Conservation (phyloP, 30 jellyfish, hydroid and myxozoan species). For the Calvadosia cruxmelitensis region DNA sequence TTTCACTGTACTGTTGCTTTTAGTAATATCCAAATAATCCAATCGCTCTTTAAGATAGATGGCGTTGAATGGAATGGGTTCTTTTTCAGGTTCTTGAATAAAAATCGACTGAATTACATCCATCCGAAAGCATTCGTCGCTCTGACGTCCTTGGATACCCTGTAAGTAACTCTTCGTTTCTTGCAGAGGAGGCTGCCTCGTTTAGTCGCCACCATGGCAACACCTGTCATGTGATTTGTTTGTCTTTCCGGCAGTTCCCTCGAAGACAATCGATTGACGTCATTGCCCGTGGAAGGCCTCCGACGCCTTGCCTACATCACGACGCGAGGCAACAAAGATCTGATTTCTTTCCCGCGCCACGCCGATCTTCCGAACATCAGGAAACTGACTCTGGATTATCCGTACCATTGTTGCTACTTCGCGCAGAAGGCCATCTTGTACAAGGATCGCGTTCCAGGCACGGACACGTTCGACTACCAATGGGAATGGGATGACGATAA, state of each 20-base stretch:
- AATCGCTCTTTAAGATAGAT: too few species aligned
- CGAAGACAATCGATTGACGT: conserved; percentile 30
- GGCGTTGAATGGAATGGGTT: too few species aligned
- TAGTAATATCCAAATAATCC: too few species aligned
- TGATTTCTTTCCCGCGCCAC: conserved; percentile 53
- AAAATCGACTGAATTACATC: neutral
- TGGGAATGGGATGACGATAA: neutral
- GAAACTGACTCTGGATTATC: conserved; percentile 51
- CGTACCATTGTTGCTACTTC: conserved; percentile 92
- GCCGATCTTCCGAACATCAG: conserved; percentile 52
- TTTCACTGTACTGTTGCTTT: too few species aligned
- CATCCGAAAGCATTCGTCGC: neutral
- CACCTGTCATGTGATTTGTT: neutral
- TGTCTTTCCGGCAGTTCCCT: conserved; percentile 16
- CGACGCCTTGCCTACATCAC: conserved; percentile 26
- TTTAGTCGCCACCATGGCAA: too few species aligned
- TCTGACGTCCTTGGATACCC: neutral
- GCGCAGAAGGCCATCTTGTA: conserved; percentile 12
- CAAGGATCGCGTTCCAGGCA: conserved; percentile 7
- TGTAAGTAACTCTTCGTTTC: neutral
- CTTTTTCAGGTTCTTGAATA: neutral
- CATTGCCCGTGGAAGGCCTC: conserved; percentile 55
- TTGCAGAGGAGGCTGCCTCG: too few species aligned
- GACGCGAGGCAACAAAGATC: conserved; percentile 57
- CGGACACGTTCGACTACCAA: neutral